Conservation (phyloP, 2,888 invertebrate genomes). For the Sepiola atlantica region DNA sequence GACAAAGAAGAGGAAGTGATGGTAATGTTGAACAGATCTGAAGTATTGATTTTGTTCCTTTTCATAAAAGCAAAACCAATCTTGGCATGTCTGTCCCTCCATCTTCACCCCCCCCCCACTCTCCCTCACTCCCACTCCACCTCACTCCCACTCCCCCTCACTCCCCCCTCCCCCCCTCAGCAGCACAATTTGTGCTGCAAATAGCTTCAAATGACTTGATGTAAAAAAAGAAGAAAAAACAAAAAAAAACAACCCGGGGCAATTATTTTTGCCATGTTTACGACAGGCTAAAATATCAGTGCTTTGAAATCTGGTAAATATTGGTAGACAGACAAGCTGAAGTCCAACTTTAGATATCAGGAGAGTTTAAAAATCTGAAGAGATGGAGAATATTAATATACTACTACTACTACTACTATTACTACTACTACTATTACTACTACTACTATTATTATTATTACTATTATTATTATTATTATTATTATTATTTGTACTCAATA, state of each 20-base stretch:
- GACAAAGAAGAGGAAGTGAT: neutral
- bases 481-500: no score
- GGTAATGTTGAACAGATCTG: neutral
- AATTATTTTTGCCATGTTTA: conserved; percentile 13
- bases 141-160: no score
- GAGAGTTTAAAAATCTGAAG: neutral
- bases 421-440: no score
- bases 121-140: neutral
- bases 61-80: neutral
- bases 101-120: neutral
- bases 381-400: neutral
- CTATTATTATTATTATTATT: no score
- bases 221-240: neutral
- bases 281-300: conserved; percentile 2
- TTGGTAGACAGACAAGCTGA: neutral
- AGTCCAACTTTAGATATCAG: neutral
- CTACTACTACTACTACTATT: no score
- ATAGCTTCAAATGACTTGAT: conserved; percentile 14
- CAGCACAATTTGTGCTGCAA: conserved; percentile 8
- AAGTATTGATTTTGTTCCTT: neutral
- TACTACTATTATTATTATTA: no score
- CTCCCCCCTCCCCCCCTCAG: neutral
- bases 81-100: neutral
- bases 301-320: neutral
- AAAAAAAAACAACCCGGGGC: neutral